These are phyloP conservation scores for Epinephelus malabaricus DNA, from an alignment of 2,797 vertebrate genomes.

Conservation along the genomic window DNA sequence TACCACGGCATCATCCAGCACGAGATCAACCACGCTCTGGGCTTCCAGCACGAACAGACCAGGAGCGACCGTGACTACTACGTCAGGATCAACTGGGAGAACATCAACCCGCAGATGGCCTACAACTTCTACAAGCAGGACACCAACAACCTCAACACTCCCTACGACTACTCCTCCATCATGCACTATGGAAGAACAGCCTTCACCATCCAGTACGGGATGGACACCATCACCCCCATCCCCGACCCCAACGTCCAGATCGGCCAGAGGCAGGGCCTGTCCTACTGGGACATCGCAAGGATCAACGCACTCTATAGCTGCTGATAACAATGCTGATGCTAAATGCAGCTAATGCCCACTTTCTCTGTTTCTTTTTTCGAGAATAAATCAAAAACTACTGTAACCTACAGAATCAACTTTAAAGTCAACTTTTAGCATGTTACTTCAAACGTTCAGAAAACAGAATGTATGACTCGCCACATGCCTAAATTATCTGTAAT, in stretches of 20 bases:
- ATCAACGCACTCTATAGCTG: conserved; percentile 58
- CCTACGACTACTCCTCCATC: conserved; percentile 83
- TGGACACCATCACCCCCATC: conserved; percentile 62
- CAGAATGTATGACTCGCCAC: no score
- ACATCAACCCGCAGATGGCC: conserved; percentile 57
- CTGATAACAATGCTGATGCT: background rate
- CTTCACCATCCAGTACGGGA: conserved; percentile 44
- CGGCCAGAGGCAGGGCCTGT: conserved; percentile 54
- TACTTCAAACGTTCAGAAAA: no score
- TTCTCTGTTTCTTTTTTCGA: no score
- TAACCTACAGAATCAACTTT: no score
- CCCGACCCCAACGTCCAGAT: conserved; percentile 37
- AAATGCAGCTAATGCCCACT: no score
- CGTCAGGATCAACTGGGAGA: conserved; percentile 81
- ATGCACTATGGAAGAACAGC: conserved; percentile 82
- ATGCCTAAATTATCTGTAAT: no score
- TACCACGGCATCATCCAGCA: conserved; percentile 80
- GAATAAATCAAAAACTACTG: no score
- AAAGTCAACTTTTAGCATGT: no score
- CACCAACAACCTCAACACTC: conserved; percentile 82
- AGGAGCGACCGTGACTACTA: conserved; percentile 83
- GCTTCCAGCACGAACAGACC: conserved; percentile 83
- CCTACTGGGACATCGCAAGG: conserved; percentile 51
- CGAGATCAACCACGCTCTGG: conserved; percentile 80
- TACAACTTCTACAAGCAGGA: conserved; percentile 77